These are phyloP conservation scores for Agonopterix alstromeriana DNA, from an alignment of 2,888 invertebrate species.

Conservation along the genomic window DNA sequence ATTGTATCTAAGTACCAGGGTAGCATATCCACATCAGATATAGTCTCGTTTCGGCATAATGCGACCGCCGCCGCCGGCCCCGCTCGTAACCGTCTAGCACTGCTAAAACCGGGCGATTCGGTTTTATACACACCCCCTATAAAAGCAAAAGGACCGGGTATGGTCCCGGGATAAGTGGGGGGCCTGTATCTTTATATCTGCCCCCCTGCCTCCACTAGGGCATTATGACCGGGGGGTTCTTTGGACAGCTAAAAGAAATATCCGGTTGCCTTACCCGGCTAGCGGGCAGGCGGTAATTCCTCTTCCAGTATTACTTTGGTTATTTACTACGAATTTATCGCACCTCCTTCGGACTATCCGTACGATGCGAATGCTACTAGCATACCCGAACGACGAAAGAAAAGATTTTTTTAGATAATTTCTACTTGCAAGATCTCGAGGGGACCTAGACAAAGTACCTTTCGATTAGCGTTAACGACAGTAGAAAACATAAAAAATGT, in stretches of 20 bases:
- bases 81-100: slow-evolving; percentile 73
- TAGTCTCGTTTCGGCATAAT: slow-evolving; percentile 60
- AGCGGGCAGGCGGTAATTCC: slow-evolving; percentile 63
- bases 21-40: slow-evolving; percentile 63
- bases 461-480: no score
- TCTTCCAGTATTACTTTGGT: slow-evolving; percentile 65
- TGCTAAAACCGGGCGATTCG: slow-evolving; percentile 75
- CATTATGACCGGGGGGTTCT: slow-evolving; percentile 74
- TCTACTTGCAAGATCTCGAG: no score
- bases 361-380: not conserved
- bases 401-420: no score
- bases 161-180: slow-evolving; percentile 71
- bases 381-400: no score
- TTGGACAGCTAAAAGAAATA: slow-evolving; percentile 77
- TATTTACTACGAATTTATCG: slow-evolving; percentile 65
- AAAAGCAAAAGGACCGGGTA: slow-evolving; percentile 76
- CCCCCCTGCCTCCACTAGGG: slow-evolving; percentile 62
- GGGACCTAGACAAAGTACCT: no score
- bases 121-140: slow-evolving; percentile 77
- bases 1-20: slow-evolving; percentile 61
- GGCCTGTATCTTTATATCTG: slow-evolving; percentile 75
- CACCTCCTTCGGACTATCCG: slow-evolving; percentile 7
- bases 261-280: slow-evolving; percentile 66
- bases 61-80: slow-evolving; percentile 57
- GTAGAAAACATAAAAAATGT: no score